phyloP scores from a whole-genome alignment of 2,113 vertebrate species.

The Pitta sordida region DNA sequence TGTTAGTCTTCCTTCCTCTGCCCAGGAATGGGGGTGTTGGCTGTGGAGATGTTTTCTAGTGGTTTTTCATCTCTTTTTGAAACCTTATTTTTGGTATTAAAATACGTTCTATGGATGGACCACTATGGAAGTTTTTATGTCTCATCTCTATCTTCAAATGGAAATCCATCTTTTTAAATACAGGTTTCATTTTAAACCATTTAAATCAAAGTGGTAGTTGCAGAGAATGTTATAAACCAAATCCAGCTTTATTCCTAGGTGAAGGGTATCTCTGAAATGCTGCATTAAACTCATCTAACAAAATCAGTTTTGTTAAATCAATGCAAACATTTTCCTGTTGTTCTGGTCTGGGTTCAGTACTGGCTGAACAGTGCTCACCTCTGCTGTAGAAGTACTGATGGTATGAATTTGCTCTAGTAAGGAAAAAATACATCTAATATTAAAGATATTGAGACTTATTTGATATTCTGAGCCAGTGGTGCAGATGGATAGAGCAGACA shows the following conservation, averaged over 20 bases:
- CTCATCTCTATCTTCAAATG: neutral
- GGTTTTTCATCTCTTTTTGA: neutral
- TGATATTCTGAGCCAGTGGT: slow-evolving; percentile 22
- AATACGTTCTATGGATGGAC: neutral
- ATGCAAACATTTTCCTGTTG: neutral
- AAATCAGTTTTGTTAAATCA: neutral
- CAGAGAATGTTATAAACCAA: neutral
- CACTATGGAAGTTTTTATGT: neutral
- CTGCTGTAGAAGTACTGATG: neutral
- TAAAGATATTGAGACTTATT: neutral
- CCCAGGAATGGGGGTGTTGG: neutral
- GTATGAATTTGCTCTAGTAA: neutral
- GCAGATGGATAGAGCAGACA: slow-evolving; percentile 2
- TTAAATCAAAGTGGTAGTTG: neutral
- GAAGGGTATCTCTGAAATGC: neutral
- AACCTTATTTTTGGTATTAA: neutral
- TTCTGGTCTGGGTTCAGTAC: neutral
- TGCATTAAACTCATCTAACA: neutral
- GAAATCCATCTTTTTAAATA: neutral
- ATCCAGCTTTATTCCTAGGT: neutral
- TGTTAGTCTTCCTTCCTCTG: neutral
- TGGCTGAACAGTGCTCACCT: neutral
- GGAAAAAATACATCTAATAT: neutral
- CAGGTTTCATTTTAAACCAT: neutral
- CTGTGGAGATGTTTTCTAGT: neutral